Evolutionary conservation across 1,140 invertebrate genomes (phyloP).

Genomic region (Drosophila gunungcola): DNA sequence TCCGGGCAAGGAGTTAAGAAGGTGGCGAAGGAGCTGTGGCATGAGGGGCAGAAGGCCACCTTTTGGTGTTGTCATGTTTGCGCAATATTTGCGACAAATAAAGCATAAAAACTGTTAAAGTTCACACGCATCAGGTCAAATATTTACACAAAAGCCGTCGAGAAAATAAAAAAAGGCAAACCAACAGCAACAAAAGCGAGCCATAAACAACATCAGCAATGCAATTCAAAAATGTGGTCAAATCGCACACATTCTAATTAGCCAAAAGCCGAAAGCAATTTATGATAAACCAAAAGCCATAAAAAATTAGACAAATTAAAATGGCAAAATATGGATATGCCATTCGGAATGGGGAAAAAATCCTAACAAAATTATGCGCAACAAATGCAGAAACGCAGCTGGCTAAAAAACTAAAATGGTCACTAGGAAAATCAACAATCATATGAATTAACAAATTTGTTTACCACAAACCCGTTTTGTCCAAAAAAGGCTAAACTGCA

Average conservation of each 20-base stretch:
- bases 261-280: conserved; percentile 61
- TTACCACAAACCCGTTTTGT: conserved; percentile 60
- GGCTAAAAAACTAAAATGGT: conserved; percentile 28
- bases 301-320: conserved; percentile 48
- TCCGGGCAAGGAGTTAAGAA: conserved; percentile 7
- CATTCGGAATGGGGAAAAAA: conserved; percentile 14
- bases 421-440: conserved; percentile 32
- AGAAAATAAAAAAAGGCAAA: conserved; percentile 39
- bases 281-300: conserved; percentile 52
- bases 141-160: conserved; percentile 69
- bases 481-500: conserved; percentile 76
- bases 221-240: conserved; percentile 46
- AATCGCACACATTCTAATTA: conserved; percentile 57
- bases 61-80: conserved; percentile 60
- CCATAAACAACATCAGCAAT: conserved; percentile 13
- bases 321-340: conserved; percentile 36
- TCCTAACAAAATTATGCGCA: conserved; percentile 12
- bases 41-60: conserved; percentile 2
- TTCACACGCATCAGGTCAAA: conserved; percentile 82
- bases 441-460: conserved; percentile 44
- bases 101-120: conserved; percentile 84
- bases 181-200: conserved; percentile 13
- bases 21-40: neutral
- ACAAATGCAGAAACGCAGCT: conserved; percentile 36
- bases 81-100: conserved; percentile 84